Percentiles rank a stretch among this genome's conserved stretches.
Conservation (phyloP, 2,797 vertebrate species). For the Pampus argenteus region DNA sequence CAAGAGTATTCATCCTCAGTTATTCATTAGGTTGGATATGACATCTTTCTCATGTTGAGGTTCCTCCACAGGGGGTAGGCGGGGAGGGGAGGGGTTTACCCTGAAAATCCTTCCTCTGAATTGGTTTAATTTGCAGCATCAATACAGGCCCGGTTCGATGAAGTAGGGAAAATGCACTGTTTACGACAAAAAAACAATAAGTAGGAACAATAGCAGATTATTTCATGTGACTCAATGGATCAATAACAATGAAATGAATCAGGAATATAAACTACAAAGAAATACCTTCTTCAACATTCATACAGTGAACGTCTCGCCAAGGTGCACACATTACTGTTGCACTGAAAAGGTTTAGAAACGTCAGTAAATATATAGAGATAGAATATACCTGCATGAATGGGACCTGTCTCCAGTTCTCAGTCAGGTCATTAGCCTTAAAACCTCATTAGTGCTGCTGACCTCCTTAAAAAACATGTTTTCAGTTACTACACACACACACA, state of each 20-base stretch:
- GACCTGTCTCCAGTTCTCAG: background rate
- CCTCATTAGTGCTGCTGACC: background rate
- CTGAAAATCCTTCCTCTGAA: background rate
- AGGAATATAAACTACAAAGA: background rate
- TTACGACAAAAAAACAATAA: background rate
- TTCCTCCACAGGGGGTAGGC: background rate
- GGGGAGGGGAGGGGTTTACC: background rate
- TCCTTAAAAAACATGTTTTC: background rate
- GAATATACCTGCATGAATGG: too few relatives aligned
- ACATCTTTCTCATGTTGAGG: constrained; percentile 31
- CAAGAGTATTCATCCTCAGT: constrained; percentile 27
- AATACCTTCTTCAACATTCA: background rate
- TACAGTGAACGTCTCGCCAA: background rate
- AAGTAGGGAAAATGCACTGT: background rate
- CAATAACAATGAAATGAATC: background rate
- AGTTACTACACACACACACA: background rate
- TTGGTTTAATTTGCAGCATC: background rate
- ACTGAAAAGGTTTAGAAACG: too few relatives aligned
- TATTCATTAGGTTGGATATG: constrained; percentile 33
- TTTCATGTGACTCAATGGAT: too few relatives aligned
- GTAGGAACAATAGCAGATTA: too few relatives aligned
- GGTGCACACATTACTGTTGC: background rate
- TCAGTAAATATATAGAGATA: too few relatives aligned
- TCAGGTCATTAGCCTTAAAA: constrained; percentile 1
- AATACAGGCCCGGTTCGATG: background rate